Evolutionary conservation across 2,797 vertebrate genomes (phyloP).

Genomic region (Sarcophilus harrisii): DNA sequence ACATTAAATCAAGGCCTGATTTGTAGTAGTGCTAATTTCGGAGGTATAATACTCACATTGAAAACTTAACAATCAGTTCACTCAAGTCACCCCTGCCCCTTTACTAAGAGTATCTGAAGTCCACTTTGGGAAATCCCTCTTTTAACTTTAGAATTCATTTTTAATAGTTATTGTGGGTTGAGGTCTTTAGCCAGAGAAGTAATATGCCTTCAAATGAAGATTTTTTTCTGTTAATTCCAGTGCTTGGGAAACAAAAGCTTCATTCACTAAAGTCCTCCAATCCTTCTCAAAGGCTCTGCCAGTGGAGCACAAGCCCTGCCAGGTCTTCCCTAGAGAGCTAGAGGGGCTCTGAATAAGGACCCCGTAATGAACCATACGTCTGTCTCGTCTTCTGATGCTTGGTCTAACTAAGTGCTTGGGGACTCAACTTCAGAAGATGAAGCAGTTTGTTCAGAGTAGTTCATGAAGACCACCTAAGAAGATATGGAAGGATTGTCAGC

Average conservation of each 20-base stretch:
- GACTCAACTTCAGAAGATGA: not conserved
- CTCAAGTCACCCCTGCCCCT: not conserved
- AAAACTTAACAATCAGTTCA: not conserved
- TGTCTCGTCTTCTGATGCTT: not conserved
- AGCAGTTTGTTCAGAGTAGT: not conserved
- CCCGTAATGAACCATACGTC: not conserved
- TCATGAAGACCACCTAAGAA: conserved; percentile 42
- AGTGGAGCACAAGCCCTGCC: not conserved
- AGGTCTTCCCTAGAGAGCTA: not conserved
- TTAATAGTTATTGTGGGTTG: conserved; percentile 9
- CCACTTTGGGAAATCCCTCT: not conserved
- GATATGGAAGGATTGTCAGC: not conserved
- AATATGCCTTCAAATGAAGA: conserved; percentile 31
- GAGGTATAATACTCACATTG: not conserved
- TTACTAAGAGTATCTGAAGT: not conserved
- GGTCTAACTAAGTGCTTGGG: not conserved
- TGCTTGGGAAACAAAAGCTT: conserved; percentile 26
- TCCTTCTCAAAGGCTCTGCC: not conserved
- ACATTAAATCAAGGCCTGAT: not conserved
- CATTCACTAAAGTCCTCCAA: not conserved
- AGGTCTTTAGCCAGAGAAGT: conserved; percentile 13
- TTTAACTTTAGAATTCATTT: not conserved
- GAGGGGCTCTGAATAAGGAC: not conserved
- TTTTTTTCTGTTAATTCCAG: not conserved
- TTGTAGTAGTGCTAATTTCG: not conserved